Percentiles rank a stretch among this genome's conserved stretches.
phyloP scores from a whole-genome alignment of 1,140 invertebrate genomes.

The Thaumetopoea pityocampa region DNA sequence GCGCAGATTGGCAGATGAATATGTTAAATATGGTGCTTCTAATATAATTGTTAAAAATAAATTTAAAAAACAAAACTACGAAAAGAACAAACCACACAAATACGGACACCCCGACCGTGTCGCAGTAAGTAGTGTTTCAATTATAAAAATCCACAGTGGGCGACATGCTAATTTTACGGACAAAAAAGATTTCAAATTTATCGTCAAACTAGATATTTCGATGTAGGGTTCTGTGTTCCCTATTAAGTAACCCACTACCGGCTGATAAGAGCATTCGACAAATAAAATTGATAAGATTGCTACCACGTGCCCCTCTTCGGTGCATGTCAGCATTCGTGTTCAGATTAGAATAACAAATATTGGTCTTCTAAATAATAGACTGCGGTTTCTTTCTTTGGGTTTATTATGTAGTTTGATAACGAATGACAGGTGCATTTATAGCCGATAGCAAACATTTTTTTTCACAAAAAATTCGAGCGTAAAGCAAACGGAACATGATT shows the following conservation, averaged over 20 bases:
- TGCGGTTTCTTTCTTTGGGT: slow-evolving; percentile 2
- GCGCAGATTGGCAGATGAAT: no score
- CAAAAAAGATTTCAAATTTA: background rate
- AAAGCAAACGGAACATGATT: no score
- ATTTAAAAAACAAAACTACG: no score
- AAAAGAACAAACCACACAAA: no score
- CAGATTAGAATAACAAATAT: slow-evolving; percentile 45
- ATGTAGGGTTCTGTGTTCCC: no score
- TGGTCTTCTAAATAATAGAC: slow-evolving; percentile 17
- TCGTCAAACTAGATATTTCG: no score
- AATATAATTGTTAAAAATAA: no score
- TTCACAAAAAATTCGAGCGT: no score
- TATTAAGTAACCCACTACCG: background rate
- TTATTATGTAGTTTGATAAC: slow-evolving; percentile 21
- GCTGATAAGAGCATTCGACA: slow-evolving; percentile 15
- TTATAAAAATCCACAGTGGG: background rate
- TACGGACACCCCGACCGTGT: no score
- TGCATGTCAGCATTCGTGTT: slow-evolving; percentile 14
- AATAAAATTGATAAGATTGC: slow-evolving; percentile 30
- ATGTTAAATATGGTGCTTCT: no score
- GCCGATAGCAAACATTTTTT: slow-evolving; percentile 1
- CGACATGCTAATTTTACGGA: background rate
- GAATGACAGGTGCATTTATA: slow-evolving; percentile 22
- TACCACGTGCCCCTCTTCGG: slow-evolving; percentile 23
- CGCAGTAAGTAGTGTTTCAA: background rate